These are phyloP conservation scores for Catamblyrhynchus diadema DNA, from an alignment of 2,797 vertebrate species.

Conservation along the genomic window DNA sequence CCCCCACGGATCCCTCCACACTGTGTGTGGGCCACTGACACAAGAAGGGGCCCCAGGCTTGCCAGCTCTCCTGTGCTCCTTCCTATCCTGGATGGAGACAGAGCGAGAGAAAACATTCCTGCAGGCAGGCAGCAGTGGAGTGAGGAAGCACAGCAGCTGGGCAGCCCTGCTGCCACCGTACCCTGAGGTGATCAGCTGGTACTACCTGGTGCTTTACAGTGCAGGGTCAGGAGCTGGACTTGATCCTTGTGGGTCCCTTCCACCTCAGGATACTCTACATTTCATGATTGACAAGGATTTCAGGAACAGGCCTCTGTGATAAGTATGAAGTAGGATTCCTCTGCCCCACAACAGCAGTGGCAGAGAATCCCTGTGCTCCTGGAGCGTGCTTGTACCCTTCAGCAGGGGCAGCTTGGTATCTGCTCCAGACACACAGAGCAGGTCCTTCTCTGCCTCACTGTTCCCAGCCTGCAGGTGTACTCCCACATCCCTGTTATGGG, in stretches of 20 bases:
- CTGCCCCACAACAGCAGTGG: background rate
- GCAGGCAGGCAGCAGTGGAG: background rate
- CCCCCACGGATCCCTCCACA: rapidly evolving
- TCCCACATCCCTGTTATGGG: background rate
- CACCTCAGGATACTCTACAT: background rate
- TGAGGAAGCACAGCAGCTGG: background rate
- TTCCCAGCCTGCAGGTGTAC: rapidly evolving
- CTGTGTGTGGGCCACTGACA: background rate
- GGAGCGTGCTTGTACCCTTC: background rate
- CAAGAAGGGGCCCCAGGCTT: rapidly evolving
- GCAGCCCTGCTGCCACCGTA: background rate
- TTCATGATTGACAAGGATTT: background rate
- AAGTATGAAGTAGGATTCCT: background rate
- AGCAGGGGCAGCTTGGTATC: background rate
- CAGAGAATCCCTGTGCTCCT: background rate
- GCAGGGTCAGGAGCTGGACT: background rate
- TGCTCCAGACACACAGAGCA: background rate
- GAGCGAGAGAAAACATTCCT: rapidly evolving
- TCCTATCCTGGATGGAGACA: background rate
- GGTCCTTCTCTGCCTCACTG: background rate
- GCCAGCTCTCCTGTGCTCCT: background rate
- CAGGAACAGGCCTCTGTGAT: background rate
- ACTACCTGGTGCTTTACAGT: background rate
- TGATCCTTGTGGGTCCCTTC: background rate
- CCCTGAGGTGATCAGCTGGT: background rate